A percentile compares a stretch with the other conserved stretches of the same genome.
These are phyloP conservation scores for Onychomys torridus DNA, from an alignment of 2,797 vertebrate genomes.

Conservation along the genomic window DNA sequence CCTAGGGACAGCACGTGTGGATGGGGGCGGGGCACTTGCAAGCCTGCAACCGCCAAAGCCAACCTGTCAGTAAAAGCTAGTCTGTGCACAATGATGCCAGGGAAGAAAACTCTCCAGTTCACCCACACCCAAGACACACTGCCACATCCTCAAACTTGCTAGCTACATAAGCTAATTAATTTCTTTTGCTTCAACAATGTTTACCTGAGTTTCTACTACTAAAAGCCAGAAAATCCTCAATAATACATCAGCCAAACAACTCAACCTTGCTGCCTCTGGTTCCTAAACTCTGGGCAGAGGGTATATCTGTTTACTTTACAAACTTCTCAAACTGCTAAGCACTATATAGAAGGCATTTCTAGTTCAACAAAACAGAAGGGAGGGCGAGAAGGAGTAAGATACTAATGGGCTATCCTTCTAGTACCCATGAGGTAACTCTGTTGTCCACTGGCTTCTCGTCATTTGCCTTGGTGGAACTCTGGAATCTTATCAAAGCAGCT, in stretches of 20 bases:
- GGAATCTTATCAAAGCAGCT: conserved; percentile 72
- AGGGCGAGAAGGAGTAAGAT: conserved; percentile 56
- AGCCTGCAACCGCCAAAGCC: conserved; percentile 21
- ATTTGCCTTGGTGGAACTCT: conserved; percentile 36
- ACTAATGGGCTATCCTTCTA: conserved; percentile 48
- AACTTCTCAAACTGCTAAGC: conserved; percentile 64
- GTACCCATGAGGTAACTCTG: conserved; percentile 55
- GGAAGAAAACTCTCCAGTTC: not conserved
- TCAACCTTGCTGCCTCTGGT: conserved; percentile 7
- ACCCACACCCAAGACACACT: not conserved
- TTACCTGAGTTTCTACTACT: conserved; percentile 18
- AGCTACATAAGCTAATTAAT: conserved; percentile 22
- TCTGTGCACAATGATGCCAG: not conserved
- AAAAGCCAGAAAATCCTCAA: conserved; percentile 38
- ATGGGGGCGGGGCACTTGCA: not conserved
- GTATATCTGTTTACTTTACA: conserved; percentile 59
- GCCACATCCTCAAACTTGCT: conserved; percentile 22
- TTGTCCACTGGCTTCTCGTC: conserved; percentile 58
- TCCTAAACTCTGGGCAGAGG: conserved; percentile 3
- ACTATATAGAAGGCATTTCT: conserved; percentile 55
- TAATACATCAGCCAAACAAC: conserved; percentile 30
- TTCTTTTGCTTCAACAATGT: conserved; percentile 37
- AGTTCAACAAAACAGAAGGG: conserved; percentile 68
- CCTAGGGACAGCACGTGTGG: not conserved
- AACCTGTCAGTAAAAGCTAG: not conserved